Conservation (phyloP, 2,797 vertebrate species). For the Takifugu rubripes region DNA sequence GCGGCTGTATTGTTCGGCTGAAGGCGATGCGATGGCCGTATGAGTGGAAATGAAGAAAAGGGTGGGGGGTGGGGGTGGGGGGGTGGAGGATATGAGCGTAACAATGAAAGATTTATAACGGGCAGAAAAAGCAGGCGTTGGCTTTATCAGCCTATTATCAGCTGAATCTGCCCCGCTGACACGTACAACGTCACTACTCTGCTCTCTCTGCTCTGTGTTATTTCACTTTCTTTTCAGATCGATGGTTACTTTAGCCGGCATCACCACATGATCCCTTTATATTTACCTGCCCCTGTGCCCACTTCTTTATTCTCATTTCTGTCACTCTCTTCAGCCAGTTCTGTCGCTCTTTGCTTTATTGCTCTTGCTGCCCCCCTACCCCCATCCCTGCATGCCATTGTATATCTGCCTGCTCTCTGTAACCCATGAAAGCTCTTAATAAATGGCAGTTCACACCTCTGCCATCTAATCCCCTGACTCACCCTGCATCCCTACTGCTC, state of each 20-base stretch:
- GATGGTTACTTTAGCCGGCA: slow-evolving; percentile 24
- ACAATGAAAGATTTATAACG: slow-evolving; percentile 75
- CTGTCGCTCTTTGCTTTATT: background rate
- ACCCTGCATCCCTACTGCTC: background rate
- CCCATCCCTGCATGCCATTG: background rate
- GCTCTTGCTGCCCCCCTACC: slow-evolving; percentile 4
- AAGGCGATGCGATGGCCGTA: slow-evolving; percentile 33
- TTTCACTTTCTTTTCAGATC: slow-evolving; percentile 41
- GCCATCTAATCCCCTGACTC: slow-evolving; percentile 6
- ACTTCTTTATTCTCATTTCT: slow-evolving; percentile 11
- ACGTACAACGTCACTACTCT: slow-evolving; percentile 49
- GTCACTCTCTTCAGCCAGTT: slow-evolving; percentile 2
- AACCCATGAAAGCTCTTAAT: slow-evolving; percentile 63
- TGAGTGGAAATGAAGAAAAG: slow-evolving; percentile 19
- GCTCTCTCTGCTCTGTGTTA: slow-evolving; percentile 24
- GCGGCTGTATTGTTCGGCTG: slow-evolving; percentile 22
- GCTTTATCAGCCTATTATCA: slow-evolving; percentile 71
- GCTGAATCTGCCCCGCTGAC: slow-evolving; percentile 62
- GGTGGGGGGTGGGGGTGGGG: background rate
- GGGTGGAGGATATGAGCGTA: slow-evolving; percentile 49
- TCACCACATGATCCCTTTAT: slow-evolving; percentile 24
- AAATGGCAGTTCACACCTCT: slow-evolving; percentile 61
- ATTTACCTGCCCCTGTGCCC: slow-evolving; percentile 10
- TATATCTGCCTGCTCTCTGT: slow-evolving; percentile 19
- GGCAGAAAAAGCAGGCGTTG: slow-evolving; percentile 50